These are phyloP conservation scores for Panurus biarmicus DNA, from an alignment of 2,113 vertebrate genomes.

Conservation along the genomic window DNA sequence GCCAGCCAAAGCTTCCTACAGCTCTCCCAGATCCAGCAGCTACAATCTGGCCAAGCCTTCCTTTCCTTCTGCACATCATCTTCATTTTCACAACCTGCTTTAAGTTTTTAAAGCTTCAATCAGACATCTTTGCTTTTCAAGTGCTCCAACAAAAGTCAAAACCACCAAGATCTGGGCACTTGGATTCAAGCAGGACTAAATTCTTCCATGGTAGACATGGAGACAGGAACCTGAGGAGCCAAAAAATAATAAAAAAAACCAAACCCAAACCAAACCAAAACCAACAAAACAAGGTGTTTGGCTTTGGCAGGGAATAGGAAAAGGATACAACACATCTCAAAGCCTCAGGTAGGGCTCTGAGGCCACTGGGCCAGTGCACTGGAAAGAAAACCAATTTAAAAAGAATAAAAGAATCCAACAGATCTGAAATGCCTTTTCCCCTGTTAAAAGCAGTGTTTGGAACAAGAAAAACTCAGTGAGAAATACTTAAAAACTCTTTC, in stretches of 20 bases:
- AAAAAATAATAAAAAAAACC: not conserved
- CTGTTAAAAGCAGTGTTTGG: not conserved
- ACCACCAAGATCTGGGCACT: not conserved
- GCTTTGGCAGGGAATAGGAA: not conserved
- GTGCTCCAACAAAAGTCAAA: not conserved
- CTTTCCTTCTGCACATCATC: not conserved
- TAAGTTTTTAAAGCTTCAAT: not conserved
- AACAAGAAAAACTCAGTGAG: not conserved
- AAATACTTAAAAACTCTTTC: not conserved
- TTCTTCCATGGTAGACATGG: not conserved
- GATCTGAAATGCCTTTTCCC: not conserved
- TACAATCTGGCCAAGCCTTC: not conserved
- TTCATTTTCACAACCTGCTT: not conserved
- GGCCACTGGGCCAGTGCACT: not conserved
- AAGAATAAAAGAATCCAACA: not conserved
- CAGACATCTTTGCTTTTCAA: not conserved
- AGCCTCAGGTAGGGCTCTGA: not conserved
- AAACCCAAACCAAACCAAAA: not conserved
- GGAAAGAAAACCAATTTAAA: not conserved
- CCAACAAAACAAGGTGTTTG: too few species aligned
- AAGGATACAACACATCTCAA: not conserved
- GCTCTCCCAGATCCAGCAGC: not conserved
- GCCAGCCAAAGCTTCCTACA: not conserved
- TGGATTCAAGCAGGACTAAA: not conserved
- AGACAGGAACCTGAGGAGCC: not conserved